These are phyloP conservation scores for Diadromus collaris DNA, from an alignment of 2,888 invertebrate genomes.

Conservation along the genomic window DNA sequence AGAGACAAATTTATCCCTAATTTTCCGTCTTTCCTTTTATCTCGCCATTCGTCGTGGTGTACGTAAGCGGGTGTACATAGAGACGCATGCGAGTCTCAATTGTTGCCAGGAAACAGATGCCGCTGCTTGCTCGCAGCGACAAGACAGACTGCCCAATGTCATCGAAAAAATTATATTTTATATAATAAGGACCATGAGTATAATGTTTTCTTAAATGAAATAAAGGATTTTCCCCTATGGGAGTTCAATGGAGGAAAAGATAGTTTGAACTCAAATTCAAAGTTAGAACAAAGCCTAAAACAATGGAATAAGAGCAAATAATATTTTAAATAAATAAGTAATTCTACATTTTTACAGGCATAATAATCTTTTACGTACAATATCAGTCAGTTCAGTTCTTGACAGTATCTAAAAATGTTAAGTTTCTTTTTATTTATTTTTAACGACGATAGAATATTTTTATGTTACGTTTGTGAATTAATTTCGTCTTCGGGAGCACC, in stretches of 20 bases:
- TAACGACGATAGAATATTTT: not conserved
- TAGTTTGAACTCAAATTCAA: not conserved
- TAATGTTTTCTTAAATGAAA: not conserved
- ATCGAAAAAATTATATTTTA: not conserved
- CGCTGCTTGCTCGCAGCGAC: not conserved
- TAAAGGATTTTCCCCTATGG: not conserved
- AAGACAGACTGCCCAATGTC: not conserved
- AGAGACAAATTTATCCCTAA: constrained; percentile 16
- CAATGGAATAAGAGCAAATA: not conserved
- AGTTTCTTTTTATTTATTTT: not conserved
- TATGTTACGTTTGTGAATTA: constrained; percentile 1
- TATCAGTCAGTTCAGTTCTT: not conserved
- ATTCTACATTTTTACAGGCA: not conserved
- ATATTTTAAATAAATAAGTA: constrained; percentile 8
- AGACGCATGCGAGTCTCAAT: not conserved
- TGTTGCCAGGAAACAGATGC: not conserved
- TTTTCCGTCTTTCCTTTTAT: constrained; percentile 28
- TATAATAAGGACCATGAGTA: not conserved
- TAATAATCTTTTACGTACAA: constrained; percentile 2
- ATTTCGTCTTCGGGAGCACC: constrained; percentile 86
- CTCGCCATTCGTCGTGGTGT: constrained; percentile 2
- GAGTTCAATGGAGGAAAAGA: not conserved
- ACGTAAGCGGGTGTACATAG: constrained; percentile 4
- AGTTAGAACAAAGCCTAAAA: not conserved
- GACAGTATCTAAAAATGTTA: not conserved